phyloP scores from a whole-genome alignment of 1,140 invertebrate genomes.

The Drosophila truncata region DNA sequence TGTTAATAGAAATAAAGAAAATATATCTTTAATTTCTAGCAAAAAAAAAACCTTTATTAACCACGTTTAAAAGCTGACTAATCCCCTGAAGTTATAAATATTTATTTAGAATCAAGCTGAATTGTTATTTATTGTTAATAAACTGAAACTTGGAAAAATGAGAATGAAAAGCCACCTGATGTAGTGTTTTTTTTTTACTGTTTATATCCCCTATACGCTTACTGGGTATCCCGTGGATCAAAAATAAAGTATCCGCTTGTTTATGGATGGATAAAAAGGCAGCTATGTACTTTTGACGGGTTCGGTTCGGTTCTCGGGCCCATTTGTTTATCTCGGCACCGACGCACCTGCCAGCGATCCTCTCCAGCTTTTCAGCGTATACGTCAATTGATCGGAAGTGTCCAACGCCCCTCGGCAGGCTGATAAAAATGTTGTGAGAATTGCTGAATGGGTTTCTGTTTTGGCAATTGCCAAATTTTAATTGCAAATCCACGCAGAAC shows the following conservation, averaged over 20 bases:
- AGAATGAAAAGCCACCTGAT: background rate
- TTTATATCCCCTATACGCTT: background rate
- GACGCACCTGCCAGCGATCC: constrained; percentile 46
- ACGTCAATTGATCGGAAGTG: constrained; percentile 81
- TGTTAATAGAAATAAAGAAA: too few relatives aligned
- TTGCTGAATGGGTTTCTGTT: constrained; percentile 58
- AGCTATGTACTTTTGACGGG: constrained; percentile 28
- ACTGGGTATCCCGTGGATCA: constrained; percentile 27
- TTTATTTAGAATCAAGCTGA: background rate
- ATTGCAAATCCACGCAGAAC: constrained; percentile 65
- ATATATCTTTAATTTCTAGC: background rate
- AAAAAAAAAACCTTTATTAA: background rate
- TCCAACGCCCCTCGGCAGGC: constrained; percentile 51
- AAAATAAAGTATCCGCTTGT: constrained; percentile 36
- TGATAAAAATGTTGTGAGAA: constrained; percentile 63
- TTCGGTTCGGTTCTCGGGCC: constrained; percentile 4
- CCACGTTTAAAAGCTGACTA: background rate
- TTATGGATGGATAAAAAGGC: constrained; percentile 34
- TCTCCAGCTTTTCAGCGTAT: constrained; percentile 40
- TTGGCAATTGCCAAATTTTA: constrained; percentile 68
- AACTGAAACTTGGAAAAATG: background rate
- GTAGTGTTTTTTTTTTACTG: background rate
- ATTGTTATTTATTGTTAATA: constrained; percentile 12
- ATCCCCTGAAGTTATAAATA: background rate
- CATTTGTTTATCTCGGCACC: constrained; percentile 71